These are phyloP conservation scores for Tetragnatha montana DNA, from an alignment of 2,888 invertebrate species.

Conservation along the genomic window DNA sequence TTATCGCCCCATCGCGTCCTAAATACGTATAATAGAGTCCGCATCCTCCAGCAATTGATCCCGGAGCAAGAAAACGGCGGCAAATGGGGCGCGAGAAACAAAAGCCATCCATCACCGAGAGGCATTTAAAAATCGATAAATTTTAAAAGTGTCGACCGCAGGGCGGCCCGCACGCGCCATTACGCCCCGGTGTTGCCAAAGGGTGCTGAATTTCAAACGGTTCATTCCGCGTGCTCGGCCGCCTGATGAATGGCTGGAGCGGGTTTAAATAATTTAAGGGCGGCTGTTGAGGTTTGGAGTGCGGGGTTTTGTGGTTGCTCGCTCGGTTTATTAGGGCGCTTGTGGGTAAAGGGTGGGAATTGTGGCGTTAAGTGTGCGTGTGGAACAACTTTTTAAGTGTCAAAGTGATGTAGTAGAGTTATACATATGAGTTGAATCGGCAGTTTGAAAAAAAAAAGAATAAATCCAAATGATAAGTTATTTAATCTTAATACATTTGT, in stretches of 20 bases:
- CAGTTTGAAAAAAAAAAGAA: no score
- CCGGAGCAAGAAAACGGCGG: no score
- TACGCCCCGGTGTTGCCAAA: slow-evolving; percentile 63
- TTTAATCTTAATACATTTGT: no score
- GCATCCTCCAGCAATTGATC: no score
- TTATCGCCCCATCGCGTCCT: no score
- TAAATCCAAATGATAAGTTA: no score
- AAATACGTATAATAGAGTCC: no score
- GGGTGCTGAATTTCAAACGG: slow-evolving; percentile 70
- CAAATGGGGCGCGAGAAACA: not conserved
- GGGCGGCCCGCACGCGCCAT: slow-evolving; percentile 43
- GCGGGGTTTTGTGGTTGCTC: not conserved
- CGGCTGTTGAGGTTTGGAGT: not conserved
- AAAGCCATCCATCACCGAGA: slow-evolving; percentile 34
- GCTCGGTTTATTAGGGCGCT: not conserved
- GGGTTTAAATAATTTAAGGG: not conserved
- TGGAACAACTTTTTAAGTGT: no score
- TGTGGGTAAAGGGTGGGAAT: not conserved
- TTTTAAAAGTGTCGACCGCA: slow-evolving; percentile 65
- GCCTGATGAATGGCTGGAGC: slow-evolving; percentile 38
- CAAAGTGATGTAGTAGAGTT: no score
- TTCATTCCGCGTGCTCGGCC: slow-evolving; percentile 57
- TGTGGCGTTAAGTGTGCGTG: no score
- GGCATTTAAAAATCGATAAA: slow-evolving; percentile 66
- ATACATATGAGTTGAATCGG: no score